phyloP scores from a whole-genome alignment of 2,797 vertebrate species.

The Neosilurus hyrtlii region DNA sequence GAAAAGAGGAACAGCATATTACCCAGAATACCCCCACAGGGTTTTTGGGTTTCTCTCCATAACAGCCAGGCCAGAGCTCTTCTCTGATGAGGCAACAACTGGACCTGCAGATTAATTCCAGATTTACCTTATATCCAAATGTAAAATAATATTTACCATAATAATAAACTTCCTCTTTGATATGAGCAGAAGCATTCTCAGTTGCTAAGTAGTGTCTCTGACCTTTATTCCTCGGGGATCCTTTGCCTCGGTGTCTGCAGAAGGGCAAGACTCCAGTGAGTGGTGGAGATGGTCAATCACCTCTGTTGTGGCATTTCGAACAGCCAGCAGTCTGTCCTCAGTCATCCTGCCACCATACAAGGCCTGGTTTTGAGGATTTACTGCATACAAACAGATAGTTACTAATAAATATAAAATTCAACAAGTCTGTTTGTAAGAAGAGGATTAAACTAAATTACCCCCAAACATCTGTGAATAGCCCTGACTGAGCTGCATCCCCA shows the following conservation, averaged over 20 bases:
- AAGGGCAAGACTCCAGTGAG: slow-evolving; percentile 84
- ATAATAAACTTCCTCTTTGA: neutral
- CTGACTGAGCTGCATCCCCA: slow-evolving; percentile 66
- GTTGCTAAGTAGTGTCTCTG: neutral
- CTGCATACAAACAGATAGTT: slow-evolving; percentile 50
- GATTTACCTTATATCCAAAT: neutral
- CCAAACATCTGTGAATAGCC: slow-evolving; percentile 59
- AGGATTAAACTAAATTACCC: slow-evolving; percentile 66
- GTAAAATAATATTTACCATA: neutral
- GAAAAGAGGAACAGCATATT: slow-evolving; percentile 58
- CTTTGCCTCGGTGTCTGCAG: slow-evolving; percentile 65
- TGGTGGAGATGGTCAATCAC: slow-evolving; percentile 85
- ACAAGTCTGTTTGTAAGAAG: neutral
- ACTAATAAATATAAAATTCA: neutral
- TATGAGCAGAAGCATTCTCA: neutral
- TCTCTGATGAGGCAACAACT: slow-evolving; percentile 84
- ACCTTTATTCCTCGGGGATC: slow-evolving; percentile 88
- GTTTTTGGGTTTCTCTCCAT: slow-evolving; percentile 90
- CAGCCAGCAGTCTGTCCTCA: slow-evolving; percentile 67
- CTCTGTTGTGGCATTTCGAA: slow-evolving; percentile 78
- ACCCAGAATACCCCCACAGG: slow-evolving; percentile 93
- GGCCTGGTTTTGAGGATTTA: slow-evolving; percentile 56
- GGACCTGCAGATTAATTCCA: slow-evolving; percentile 61
- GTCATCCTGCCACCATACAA: slow-evolving; percentile 79
- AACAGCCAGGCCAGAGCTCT: slow-evolving; percentile 87